phyloP scores from a whole-genome alignment of 92 coral and sea anemone species.

The Metridium senile region DNA sequence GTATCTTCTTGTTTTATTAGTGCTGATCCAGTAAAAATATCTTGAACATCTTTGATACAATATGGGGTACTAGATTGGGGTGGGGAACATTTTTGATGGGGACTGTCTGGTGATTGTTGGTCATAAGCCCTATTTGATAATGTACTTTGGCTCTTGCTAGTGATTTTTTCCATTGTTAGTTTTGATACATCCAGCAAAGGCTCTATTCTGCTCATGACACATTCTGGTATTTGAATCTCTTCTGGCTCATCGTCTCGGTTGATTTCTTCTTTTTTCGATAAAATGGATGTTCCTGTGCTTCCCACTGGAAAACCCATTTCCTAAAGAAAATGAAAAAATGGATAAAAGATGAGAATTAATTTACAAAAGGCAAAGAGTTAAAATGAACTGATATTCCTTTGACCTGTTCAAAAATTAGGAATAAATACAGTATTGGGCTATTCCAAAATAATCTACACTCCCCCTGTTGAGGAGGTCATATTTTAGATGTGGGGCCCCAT shows the following conservation, averaged over 20 bases:
- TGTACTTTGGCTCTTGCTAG: constrained; percentile 12
- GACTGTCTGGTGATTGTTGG: not conserved
- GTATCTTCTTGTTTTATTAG: constrained; percentile 19
- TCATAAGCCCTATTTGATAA: constrained; percentile 2
- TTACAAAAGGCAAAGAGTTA: not conserved
- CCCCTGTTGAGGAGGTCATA: too few relatives aligned
- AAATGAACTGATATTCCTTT: too few relatives aligned
- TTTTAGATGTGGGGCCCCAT: too few relatives aligned
- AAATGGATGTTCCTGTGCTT: constrained; percentile 53
- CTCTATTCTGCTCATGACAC: constrained; percentile 55
- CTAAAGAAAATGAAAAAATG: constrained; percentile 20
- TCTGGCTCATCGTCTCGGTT: constrained; percentile 75
- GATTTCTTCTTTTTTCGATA: constrained; percentile 67
- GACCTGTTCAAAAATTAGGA: too few relatives aligned
- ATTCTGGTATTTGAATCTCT: constrained; percentile 60
- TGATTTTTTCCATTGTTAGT: constrained; percentile 31
- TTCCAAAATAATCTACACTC: too few relatives aligned
- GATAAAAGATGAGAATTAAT: not conserved
- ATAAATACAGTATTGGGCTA: too few relatives aligned
- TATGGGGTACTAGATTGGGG: not conserved
- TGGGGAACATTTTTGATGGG: constrained; percentile 12
- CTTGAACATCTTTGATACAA: constrained; percentile 19
- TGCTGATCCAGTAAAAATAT: constrained; percentile 66
- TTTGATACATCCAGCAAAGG: constrained; percentile 38
- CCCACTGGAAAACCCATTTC: constrained; percentile 47